These are phyloP conservation scores for Micromesistius poutassou DNA, from an alignment of 2,797 vertebrate genomes.

Conservation along the genomic window DNA sequence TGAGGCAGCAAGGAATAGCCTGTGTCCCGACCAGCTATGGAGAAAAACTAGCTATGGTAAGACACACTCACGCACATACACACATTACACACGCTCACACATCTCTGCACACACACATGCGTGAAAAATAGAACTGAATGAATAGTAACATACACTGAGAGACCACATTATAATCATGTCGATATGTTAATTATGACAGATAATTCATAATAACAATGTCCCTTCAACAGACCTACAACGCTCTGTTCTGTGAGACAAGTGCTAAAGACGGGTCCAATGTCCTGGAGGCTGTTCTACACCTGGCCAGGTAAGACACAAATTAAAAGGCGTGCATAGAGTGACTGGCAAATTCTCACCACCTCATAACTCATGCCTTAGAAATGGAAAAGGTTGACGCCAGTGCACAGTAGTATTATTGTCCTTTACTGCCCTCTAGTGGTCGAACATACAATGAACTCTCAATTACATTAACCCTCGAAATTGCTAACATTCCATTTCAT, in stretches of 20 bases:
- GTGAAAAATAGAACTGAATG: no score
- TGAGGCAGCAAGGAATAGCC: constrained; percentile 72
- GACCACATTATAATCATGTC: no score
- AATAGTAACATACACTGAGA: no score
- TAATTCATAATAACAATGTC: not conserved
- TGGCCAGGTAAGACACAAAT: constrained; percentile 81
- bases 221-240: constrained; percentile 68
- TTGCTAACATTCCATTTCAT: no score
- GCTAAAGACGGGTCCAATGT: constrained; percentile 93
- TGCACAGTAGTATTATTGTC: not conserved
- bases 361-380: not conserved
- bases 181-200: no score
- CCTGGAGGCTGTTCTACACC: constrained; percentile 92
- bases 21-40: constrained; percentile 84
- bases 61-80: constrained; percentile 18
- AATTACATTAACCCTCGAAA: not conserved
- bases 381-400: no score
- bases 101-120: not conserved
- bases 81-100: not conserved
- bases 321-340: not conserved
- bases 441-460: not conserved
- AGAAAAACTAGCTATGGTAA: constrained; percentile 96
- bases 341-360: not conserved
- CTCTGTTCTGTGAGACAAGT: constrained; percentile 72
- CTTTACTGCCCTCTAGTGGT: constrained; percentile 36